A percentile compares a stretch with the other conserved stretches of the same genome.
Conservation (phyloP, 64 coral and sea anemone genomes). For the Montipora sp. region DNA sequence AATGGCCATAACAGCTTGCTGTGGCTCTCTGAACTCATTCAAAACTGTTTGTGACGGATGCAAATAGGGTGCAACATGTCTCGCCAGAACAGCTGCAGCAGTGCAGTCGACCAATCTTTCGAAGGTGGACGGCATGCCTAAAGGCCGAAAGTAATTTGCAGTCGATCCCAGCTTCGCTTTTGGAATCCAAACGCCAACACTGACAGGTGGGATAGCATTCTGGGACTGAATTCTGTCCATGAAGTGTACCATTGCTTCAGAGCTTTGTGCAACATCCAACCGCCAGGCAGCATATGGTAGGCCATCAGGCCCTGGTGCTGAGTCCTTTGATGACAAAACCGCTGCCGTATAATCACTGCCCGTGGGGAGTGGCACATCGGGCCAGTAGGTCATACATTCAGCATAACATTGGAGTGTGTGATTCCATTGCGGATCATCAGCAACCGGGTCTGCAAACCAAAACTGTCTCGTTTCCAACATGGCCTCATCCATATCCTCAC, state of each 20-base stretch:
- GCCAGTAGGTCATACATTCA: not conserved
- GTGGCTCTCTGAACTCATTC: not conserved
- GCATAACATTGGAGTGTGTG: not conserved
- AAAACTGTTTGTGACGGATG: conserved; percentile 13
- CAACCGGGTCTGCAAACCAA: conserved; percentile 12
- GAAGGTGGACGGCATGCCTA: conserved; percentile 5
- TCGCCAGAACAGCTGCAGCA: not conserved
- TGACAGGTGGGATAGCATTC: not conserved
- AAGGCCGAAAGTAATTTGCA: conserved; percentile 13
- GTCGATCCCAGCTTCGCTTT: conserved; percentile 1
- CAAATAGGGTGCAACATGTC: not conserved
- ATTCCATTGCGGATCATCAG: not conserved
- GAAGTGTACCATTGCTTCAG: not conserved
- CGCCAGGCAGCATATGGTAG: not conserved
- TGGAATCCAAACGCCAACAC: conserved; percentile 6
- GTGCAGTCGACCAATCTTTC: not conserved
- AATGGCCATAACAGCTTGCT: not conserved
- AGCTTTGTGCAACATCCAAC: not conserved
- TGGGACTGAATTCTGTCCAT: not conserved
- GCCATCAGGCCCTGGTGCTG: conserved; percentile 3
- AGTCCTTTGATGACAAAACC: not conserved
- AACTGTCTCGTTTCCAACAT: conserved; percentile 11
- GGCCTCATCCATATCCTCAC: conserved; percentile 2
- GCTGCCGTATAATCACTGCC: not conserved
- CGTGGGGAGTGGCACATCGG: not conserved